phyloP scores from a whole-genome alignment of 2,113 vertebrate genomes.

The Gobius niger region DNA sequence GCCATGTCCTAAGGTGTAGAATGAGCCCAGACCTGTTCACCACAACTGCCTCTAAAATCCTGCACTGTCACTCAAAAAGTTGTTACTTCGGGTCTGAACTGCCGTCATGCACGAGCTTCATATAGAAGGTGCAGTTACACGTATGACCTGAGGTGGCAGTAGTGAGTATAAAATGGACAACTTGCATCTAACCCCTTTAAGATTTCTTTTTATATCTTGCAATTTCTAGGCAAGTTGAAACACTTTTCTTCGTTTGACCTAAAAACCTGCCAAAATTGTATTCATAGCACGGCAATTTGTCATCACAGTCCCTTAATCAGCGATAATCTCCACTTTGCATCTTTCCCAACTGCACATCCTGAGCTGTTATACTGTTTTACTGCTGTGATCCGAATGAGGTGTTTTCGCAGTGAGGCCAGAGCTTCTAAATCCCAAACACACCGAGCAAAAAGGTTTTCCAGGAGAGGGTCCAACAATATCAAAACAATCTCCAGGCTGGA shows the following conservation, averaged over 20 bases:
- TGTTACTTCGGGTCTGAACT: too few relatives aligned
- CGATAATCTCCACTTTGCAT: not conserved
- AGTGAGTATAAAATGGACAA: too few relatives aligned
- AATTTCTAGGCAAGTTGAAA: too few relatives aligned
- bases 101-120: too few relatives aligned
- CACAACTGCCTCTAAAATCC: too few relatives aligned
- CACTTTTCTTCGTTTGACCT: not conserved
- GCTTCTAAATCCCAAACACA: constrained; percentile 55
- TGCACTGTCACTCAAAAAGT: too few relatives aligned
- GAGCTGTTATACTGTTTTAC: constrained; percentile 31
- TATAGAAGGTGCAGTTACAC: too few relatives aligned
- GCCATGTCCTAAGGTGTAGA: too few relatives aligned
- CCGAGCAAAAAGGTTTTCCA: constrained; percentile 66
- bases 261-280: not conserved
- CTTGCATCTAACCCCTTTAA: too few relatives aligned
- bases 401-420: constrained; percentile 41
- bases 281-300: not conserved
- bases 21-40: too few relatives aligned
- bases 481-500: constrained; percentile 71
- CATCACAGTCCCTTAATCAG: constrained; percentile 3
- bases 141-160: too few relatives aligned
- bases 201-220: too few relatives aligned
- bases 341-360: constrained; percentile 10
- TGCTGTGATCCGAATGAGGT: constrained; percentile 52
- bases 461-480: constrained; percentile 72